Conservation (phyloP, 2,797 vertebrate genomes). For the Hozukius guyotensis region DNA sequence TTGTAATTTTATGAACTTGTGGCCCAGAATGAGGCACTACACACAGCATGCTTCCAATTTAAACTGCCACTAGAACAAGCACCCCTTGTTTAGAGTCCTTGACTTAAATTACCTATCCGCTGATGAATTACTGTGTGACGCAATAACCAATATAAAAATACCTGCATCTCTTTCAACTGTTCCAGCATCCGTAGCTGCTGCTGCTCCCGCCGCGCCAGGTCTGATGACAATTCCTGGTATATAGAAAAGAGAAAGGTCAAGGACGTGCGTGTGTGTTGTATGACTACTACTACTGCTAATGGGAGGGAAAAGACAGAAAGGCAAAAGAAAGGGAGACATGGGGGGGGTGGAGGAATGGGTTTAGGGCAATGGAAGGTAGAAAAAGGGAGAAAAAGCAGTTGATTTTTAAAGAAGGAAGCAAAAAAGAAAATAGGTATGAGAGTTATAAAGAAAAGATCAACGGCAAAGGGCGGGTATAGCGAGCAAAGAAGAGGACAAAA, state of each 20-base stretch:
- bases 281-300: not conserved
- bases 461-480: not conserved
- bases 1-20: not conserved
- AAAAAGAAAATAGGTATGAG: not conserved
- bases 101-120: slow-evolving; percentile 6
- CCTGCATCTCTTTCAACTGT: slow-evolving; percentile 89
- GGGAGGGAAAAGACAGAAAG: not conserved
- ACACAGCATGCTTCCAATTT: not conserved
- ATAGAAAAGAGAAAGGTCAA: slow-evolving; percentile 43
- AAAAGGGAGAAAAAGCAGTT: not conserved
- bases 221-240: slow-evolving; percentile 84
- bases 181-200: slow-evolving; percentile 90
- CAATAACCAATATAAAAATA: slow-evolving; percentile 25
- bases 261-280: not conserved
- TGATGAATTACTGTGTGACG: not conserved
- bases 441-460: not conserved
- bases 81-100: not conserved
- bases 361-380: not conserved
- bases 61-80: slow-evolving; percentile 4
- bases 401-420: not conserved
- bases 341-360: not conserved
- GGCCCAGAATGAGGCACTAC: not conserved
- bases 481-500: slow-evolving; percentile 14
- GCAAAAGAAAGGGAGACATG: not conserved
- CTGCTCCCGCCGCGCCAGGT: slow-evolving; percentile 86